Evolutionary conservation across 1,140 invertebrate genomes (phyloP).

Genomic region (Nephila pilipes): DNA sequence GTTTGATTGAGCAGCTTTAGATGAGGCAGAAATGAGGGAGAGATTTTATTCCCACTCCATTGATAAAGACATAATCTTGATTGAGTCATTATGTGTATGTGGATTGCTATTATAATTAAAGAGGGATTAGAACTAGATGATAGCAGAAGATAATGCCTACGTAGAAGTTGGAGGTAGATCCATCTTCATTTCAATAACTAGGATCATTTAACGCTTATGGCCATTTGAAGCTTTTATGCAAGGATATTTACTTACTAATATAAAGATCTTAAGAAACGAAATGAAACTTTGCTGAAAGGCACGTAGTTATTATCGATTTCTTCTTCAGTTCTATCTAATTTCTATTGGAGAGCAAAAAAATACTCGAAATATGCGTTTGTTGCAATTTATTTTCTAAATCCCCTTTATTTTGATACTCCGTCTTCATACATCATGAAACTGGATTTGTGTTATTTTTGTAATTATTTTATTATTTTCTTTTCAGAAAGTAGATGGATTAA

Average conservation of each 20-base stretch:
- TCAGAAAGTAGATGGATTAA: background rate
- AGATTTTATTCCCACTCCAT: background rate
- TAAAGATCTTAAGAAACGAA: background rate
- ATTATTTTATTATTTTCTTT: background rate
- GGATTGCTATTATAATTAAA: conserved; percentile 1
- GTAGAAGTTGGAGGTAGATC: background rate
- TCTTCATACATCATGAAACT: background rate
- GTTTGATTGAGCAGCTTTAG: background rate
- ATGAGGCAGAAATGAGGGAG: background rate
- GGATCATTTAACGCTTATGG: background rate
- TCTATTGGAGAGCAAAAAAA: background rate
- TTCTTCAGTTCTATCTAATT: background rate
- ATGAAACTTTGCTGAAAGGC: background rate
- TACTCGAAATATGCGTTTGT: background rate
- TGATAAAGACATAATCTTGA: conserved; percentile 6
- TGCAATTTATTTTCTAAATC: background rate
- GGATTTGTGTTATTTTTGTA: background rate
- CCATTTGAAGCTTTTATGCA: background rate
- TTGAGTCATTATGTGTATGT: background rate
- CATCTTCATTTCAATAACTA: background rate
- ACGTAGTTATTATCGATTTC: background rate
- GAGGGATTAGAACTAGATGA: background rate
- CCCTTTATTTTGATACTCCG: background rate
- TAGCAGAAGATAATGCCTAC: background rate
- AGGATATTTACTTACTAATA: background rate